Evolutionary conservation across 92 coral and sea anemone genomes (phyloP), one percentile per base, ranked within the genome.

Genomic region (Paragorgia papillata): DNA sequence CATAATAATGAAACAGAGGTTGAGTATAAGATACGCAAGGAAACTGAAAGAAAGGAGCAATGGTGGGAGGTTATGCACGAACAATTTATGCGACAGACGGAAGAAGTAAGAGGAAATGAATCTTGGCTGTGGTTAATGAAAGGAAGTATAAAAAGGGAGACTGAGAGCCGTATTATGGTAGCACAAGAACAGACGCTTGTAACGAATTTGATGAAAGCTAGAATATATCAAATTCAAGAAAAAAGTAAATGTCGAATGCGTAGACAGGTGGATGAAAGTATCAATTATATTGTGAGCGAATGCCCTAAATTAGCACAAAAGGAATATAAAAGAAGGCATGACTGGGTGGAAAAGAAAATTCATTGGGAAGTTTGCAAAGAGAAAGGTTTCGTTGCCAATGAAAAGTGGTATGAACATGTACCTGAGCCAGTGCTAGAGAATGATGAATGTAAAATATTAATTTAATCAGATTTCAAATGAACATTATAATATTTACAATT

Each of bases 201-300:
- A 44, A 69, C 76, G 24, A 68, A 63, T 32, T 33, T 13, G 37
- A 32, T 63, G 35, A 63, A 32, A 21, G 35, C 35, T 9, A 28
- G 9, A 25, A 63, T 32, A 21, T 35, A 60, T 27, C 29, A 63
- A 27, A 63, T 24, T 1, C 40, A 28, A 22, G 40, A 1, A 63
- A 21, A 63, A 17, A 28, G 19, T 25, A 28, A 27, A 25, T 63
- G 70, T 43, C 35, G 70, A 27, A 31, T 63, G 70, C 32, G 70
- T 15, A 43, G 70, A 41, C 35, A 65, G 51, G 79, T 57, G 54
- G 44, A 69, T 20, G 84, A 85, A 65, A 39, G 82, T 9, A 74
- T 69, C 9, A 73, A 73, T 41, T 85, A 85, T 48, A 43, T 85
- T 22, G 70, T 83, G 6, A 76, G 83, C 48, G 87, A 76, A 40